phyloP scores from a whole-genome alignment of 2,888 invertebrate species.

The Sycophila texana region DNA sequence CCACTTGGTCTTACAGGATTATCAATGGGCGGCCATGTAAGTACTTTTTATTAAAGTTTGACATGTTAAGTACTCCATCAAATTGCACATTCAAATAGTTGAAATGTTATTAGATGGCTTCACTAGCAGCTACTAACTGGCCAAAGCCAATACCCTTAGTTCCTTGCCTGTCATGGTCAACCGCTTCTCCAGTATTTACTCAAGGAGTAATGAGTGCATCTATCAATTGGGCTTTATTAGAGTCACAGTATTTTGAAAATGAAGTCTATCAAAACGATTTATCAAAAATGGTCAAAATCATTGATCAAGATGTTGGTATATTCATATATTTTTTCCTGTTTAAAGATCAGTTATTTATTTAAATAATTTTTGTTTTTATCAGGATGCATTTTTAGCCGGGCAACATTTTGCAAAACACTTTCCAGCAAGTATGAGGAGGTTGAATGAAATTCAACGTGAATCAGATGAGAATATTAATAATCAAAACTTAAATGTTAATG shows the following conservation, averaged over 20 bases:
- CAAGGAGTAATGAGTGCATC: constrained; percentile 97
- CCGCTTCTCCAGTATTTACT: constrained; percentile 96
- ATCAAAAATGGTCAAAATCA: constrained; percentile 89
- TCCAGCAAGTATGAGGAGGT: constrained; percentile 75
- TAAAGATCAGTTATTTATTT: constrained; percentile 5
- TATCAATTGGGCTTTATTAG: constrained; percentile 94
- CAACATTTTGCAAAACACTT: constrained; percentile 85
- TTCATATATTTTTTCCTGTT: background rate
- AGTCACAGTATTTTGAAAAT: constrained; percentile 91
- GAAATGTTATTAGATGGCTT: constrained; percentile 88
- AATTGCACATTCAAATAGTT: no score
- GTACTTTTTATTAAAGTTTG: constrained; percentile 69
- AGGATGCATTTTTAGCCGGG: constrained; percentile 80
- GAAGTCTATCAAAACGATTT: constrained; percentile 88
- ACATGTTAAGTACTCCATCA: no score
- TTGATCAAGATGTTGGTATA: constrained; percentile 80
- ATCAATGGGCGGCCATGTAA: constrained; percentile 98
- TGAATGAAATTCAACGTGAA: constrained; percentile 75
- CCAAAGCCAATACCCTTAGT: constrained; percentile 94
- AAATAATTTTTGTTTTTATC: constrained; percentile 49
- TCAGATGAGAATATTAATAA: constrained; percentile 66
- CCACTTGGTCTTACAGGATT: constrained; percentile 96
- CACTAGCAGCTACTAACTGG: constrained; percentile 96
- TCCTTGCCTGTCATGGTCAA: constrained; percentile 98
- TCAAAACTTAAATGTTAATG: constrained; percentile 12